Evolutionary conservation across 2,113 vertebrate genomes (phyloP), one percentile per base, ranked within the genome.

Genomic region (Oreotrochilus melanogaster): DNA sequence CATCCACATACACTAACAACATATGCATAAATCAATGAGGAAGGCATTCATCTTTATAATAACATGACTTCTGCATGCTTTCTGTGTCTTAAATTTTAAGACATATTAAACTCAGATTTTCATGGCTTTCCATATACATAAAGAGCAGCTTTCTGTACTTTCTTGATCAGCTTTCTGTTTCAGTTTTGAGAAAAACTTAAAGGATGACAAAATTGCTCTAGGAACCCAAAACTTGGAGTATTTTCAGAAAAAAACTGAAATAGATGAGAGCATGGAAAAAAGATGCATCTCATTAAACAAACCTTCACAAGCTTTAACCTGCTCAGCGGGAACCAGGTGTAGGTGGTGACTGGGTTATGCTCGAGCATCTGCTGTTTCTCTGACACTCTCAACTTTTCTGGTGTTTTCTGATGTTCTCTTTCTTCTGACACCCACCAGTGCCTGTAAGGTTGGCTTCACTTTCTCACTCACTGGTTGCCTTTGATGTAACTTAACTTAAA

Each of bases 1-100:
- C 42, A 27, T 2, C 1, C 0, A 11, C 16, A 75, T 17, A 50
- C 2, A 35, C 1, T 2, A 81, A 47, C 4, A 51, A 33, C 4
- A 15, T 51, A 58, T 3, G 5, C 28, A 24, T 18, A 39, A 50
- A 53, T 35, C 66, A 70, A 75, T 62, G 13, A 3, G 2, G 14
- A 61, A 86, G 30, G 4, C 5, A 81, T 35, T 61, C 16, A 30
- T 35, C 7, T 78, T 35, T 74, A 37, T 33, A 47, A 22, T 30
- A 42, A 31, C 5, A 50, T 17, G 27, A 35, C 19, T 35, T 74
- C 5, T 45, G 39, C 1, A 1, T 42, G 19, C 1, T 90, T 85
- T 71, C 23, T 58, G 30, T 53, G 4, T 62, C 54, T 71, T 57
- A 45, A 65, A 3, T 56, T 78, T 79, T 56, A 75, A 35, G 18